These are phyloP conservation scores for Laterallus jamaicensis DNA, from an alignment of 2,113 vertebrate species.

Conservation along the genomic window DNA sequence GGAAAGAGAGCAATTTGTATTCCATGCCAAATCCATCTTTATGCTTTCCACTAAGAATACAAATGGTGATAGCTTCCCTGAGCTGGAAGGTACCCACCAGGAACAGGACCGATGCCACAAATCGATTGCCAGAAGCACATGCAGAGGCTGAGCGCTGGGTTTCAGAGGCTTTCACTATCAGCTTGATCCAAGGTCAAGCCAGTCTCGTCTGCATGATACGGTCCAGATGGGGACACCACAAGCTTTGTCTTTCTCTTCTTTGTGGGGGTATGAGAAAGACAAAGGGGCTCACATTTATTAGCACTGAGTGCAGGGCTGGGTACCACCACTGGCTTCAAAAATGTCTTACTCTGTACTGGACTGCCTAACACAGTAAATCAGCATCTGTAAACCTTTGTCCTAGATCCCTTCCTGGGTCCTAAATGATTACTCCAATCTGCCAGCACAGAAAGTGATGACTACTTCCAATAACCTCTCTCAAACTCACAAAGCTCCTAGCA, in stretches of 20 bases:
- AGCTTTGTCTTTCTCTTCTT: background rate
- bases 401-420: background rate
- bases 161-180: background rate
- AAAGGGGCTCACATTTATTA: background rate
- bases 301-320: background rate
- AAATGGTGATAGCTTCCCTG: background rate
- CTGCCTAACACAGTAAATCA: background rate
- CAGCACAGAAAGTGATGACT: background rate
- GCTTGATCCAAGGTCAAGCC: background rate
- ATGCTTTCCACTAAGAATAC: slow-evolving; percentile 18
- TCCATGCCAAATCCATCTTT: slow-evolving; percentile 5
- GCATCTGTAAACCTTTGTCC: background rate
- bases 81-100: background rate
- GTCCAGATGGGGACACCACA: background rate
- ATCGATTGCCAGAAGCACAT: background rate
- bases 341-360: background rate
- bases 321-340: background rate
- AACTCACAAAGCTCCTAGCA: background rate
- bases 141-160: background rate
- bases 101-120: background rate
- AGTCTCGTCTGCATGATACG: fast-evolving
- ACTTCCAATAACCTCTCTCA: background rate
- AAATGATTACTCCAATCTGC: background rate
- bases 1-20: background rate
- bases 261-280: background rate